Evolutionary conservation across 2,888 invertebrate species (phyloP), one percentile per base, ranked within the genome.

Genomic region (Meteorus cinctellus): DNA sequence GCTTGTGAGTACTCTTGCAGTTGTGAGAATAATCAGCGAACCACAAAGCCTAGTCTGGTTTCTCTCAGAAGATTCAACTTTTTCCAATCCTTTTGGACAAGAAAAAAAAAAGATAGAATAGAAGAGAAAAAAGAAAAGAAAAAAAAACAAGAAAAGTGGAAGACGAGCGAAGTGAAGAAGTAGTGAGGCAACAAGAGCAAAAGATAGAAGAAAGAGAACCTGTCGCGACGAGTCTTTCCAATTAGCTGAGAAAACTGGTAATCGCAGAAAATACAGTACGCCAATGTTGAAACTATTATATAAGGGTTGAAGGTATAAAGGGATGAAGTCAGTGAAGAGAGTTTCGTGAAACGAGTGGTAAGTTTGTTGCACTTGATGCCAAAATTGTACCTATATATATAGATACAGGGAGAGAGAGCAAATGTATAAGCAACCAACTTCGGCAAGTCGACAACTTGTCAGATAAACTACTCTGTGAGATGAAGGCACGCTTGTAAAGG

Each of bases 151-250:
- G 65, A 69, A 16, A 27, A n/a, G 41, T 24, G 65, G 69, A 63
- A 60, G 62, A 34, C 24, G 41, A 36, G 41, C 10, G 65, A 62
- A 16, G 36, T 14, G 51, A 36, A 51, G 19, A 55, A 65, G 27
- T 16, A 45, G 41, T 14, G 24, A 71, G 34, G 19, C 63, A 72
- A 41, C 29, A 19, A 45, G 41, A 45, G 48, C 65, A 31, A 27
- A 31, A 41, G 48, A 3, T 31, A 29, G 41, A n/a, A 31, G 59
- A 48, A 48, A 24, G 55, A 27, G 70, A 79, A 79, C 79, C 80
- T 78, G 79, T 81, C 81, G 79, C 69, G 78, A 82, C 83, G 81
- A 83, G 83, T 83, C 80, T 83, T 83, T 84, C 80, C 82, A 84
- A 84, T 84, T 84, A 84, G 82, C 81, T 69, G 41, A 75, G 75